These are phyloP conservation scores for Ammospiza nelsoni DNA, from an alignment of 2,113 vertebrate genomes.

Conservation along the genomic window DNA sequence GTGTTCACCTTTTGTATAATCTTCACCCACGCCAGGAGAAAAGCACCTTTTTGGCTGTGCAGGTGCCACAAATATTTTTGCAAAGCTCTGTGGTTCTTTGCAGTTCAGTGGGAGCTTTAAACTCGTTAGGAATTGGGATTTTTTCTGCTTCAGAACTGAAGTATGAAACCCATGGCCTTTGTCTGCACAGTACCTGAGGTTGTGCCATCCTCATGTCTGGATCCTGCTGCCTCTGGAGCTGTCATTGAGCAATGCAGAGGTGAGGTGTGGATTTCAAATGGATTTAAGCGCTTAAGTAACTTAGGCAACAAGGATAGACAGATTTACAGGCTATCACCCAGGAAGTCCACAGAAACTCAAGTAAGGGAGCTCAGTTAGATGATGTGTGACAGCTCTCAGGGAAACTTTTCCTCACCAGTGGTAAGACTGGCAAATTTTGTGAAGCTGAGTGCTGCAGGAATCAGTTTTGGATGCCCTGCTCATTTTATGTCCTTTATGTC, in stretches of 20 bases:
- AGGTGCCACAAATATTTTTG: neutral
- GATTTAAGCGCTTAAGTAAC: neutral
- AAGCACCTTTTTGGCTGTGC: neutral
- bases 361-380: neutral
- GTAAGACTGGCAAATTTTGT: neutral
- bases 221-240: neutral
- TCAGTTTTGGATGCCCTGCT: neutral
- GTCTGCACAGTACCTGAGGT: neutral
- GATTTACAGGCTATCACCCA: neutral
- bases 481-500: neutral
- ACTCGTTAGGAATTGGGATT: neutral
- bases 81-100: neutral
- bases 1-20: neutral
- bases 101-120: neutral
- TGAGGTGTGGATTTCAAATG: neutral
- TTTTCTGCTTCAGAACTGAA: neutral
- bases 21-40: neutral
- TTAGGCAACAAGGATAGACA: neutral
- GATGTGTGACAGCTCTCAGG: neutral
- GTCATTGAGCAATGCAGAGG: neutral
- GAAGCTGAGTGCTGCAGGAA: neutral
- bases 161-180: neutral
- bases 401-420: neutral
- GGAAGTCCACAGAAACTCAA: neutral
- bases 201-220: neutral